Conservation (phyloP, 2,113 vertebrate species). For the Macrotus californicus region DNA sequence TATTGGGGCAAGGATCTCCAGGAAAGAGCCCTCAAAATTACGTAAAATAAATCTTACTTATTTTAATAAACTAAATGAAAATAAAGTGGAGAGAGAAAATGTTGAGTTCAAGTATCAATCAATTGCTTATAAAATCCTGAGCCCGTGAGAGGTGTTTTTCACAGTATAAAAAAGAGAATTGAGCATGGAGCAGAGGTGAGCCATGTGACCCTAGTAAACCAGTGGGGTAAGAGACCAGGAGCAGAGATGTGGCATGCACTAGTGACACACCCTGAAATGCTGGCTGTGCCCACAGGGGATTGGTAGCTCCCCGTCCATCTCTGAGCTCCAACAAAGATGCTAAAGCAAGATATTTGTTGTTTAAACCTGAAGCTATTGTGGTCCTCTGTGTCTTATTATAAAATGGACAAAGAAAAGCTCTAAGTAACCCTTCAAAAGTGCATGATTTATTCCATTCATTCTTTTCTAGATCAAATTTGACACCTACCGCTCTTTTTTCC, state of each 20-base stretch:
- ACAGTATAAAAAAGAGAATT: not conserved
- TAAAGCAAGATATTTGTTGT: not conserved
- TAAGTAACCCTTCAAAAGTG: not conserved
- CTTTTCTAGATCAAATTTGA: not conserved
- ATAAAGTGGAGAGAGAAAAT: not conserved
- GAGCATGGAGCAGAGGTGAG: not conserved
- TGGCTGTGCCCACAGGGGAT: not conserved
- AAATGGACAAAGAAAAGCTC: not conserved
- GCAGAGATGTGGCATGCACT: not conserved
- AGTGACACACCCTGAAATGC: not conserved
- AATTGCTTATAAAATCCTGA: not conserved
- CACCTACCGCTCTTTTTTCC: not conserved
- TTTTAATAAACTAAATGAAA: not conserved
- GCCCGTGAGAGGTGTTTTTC: not conserved
- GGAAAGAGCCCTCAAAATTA: slow-evolving; percentile 6
- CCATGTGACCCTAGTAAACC: not conserved
- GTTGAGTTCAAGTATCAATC: not conserved
- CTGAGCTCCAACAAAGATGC: not conserved
- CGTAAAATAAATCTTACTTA: not conserved
- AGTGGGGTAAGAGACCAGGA: not conserved
- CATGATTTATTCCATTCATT: not conserved
- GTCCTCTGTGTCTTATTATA: not conserved
- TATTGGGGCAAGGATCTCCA: not conserved
- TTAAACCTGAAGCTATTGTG: not conserved
- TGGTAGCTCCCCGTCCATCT: not conserved